These are phyloP conservation scores for Monochamus saltuarius DNA, from an alignment of 1,140 invertebrate genomes.

Conservation along the genomic window DNA sequence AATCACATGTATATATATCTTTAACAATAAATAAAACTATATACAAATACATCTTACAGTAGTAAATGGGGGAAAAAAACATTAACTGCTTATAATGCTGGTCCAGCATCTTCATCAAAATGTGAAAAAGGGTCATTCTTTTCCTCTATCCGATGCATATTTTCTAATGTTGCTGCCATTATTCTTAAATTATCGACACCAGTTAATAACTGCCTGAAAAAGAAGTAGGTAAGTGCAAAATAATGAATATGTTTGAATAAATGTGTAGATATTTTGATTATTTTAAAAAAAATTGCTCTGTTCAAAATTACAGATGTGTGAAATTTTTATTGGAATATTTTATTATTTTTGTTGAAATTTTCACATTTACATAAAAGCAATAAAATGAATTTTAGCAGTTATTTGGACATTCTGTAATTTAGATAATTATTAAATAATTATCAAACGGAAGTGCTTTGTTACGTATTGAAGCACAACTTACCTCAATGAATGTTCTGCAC, in stretches of 20 bases:
- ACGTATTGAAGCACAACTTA: no score
- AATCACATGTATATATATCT: slow-evolving; percentile 19
- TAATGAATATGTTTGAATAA: slow-evolving; percentile 10
- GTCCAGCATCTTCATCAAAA: slow-evolving; percentile 57
- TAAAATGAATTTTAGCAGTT: no score
- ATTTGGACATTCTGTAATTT: no score
- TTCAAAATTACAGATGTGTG: no score
- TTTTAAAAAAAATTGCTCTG: no score
- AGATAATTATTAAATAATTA: no score
- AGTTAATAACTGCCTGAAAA: slow-evolving; percentile 62
- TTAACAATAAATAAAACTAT: slow-evolving; percentile 24
- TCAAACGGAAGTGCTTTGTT: no score
- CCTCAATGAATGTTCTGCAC: slow-evolving; percentile 66
- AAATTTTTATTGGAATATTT: no score
- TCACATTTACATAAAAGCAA: no score
- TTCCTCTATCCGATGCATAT: slow-evolving; percentile 59
- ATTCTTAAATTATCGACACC: slow-evolving; percentile 67
- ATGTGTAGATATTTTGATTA: no score
- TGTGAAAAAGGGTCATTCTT: slow-evolving; percentile 56
- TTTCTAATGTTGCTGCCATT: slow-evolving; percentile 61
- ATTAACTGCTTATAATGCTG: slow-evolving; percentile 51
- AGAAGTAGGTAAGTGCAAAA: slow-evolving; percentile 21
- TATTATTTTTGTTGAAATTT: no score
- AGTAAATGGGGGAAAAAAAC: not conserved
- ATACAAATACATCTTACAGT: slow-evolving; percentile 10